Percentiles rank a stretch among this genome's conserved stretches.
Conservation (phyloP, 2,113 vertebrate species). For the Cyprinodon brontotheroides region DNA sequence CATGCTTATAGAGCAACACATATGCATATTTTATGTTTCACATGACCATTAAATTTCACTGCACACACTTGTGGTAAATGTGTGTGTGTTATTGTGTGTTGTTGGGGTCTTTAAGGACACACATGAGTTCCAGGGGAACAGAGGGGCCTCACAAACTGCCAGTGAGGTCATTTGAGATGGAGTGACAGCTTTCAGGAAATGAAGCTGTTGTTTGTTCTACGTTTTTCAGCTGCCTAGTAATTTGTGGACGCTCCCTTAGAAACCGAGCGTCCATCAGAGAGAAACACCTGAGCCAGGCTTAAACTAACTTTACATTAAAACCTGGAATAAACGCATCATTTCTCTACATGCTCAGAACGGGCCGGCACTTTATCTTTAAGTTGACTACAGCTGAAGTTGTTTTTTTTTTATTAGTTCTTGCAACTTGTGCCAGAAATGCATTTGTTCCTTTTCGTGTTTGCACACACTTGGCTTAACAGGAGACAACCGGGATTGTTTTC, state of each 20-base stretch:
- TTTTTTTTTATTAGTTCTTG: background rate
- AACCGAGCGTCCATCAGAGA: too few species aligned
- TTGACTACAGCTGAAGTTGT: background rate
- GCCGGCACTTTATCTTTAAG: conserved; percentile 20
- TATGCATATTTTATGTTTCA: conserved; percentile 44
- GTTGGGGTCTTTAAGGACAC: conserved; percentile 51
- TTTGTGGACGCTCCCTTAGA: too few species aligned
- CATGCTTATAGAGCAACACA: conserved; percentile 20
- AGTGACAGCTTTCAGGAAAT: conserved; percentile 30
- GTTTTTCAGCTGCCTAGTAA: too few species aligned
- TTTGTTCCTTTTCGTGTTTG: conserved; percentile 8
- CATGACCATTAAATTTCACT: conserved; percentile 63
- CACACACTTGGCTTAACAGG: conserved; percentile 6
- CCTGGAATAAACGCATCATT: too few species aligned
- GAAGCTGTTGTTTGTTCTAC: too few species aligned
- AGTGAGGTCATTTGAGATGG: conserved; percentile 65
- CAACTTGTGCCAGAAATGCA: conserved; percentile 5
- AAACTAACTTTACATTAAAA: too few species aligned
- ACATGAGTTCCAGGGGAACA: conserved; percentile 42
- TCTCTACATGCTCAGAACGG: too few species aligned
- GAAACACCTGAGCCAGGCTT: too few species aligned
- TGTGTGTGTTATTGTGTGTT: conserved; percentile 53
- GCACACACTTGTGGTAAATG: background rate
- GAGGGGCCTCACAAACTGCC: conserved; percentile 28
- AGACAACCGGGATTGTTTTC: conserved; percentile 35